Evolutionary conservation across 2,113 vertebrate genomes (phyloP), one percentile per base, ranked within the genome.

Genomic region (Tachuris rubrigastra): DNA sequence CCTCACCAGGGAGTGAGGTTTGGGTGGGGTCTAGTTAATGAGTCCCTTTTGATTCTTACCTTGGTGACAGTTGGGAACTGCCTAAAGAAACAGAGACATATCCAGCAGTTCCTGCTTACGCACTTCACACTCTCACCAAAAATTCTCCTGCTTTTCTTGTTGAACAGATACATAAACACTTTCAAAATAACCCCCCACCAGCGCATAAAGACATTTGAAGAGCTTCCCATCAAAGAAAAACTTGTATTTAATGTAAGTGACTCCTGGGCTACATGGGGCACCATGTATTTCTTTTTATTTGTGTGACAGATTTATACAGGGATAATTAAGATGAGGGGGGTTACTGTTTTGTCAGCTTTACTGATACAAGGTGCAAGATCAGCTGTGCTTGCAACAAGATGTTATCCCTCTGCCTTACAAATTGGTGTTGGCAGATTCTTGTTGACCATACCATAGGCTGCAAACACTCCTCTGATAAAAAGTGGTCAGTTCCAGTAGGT

Each of bases 171-270:
- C 2, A 78, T 98, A 65, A 98, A 98, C 76, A 95, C 97, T n/a
- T 98, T 96, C 93, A 97, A 98, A 87, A 97, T 98, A 95, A 97
- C 91, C 39, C 90, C 96, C 30, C 49, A 96, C 19, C 96, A 98
- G 85, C 69, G 72, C 88, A 93, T 98, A 85, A 97, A 98, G 93
- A 98, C 97, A 42, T 98, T 98, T 93, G 98, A 98, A 89, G 98
- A 98, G 66, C 95, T 98, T 89, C 95, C 98, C 44, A 85, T 96
- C n/a, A 96, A 96, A 50, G 37, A 95, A 95, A 97, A n/a, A 1
- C 92, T 91, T 62, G 55, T 94, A 58, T 95, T 96, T 67, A 96
- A 98, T 33, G 98, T 98, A 97, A 98, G 98, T 97, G 58, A 93
- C 63, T 67, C 56, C 68, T 67, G 33, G 22, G 69, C n/a, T 28